A percentile compares a stretch with the other conserved stretches of the same genome.
These are phyloP conservation scores for Candoia aspera DNA, from an alignment of 2,113 vertebrate genomes.

Conservation along the genomic window DNA sequence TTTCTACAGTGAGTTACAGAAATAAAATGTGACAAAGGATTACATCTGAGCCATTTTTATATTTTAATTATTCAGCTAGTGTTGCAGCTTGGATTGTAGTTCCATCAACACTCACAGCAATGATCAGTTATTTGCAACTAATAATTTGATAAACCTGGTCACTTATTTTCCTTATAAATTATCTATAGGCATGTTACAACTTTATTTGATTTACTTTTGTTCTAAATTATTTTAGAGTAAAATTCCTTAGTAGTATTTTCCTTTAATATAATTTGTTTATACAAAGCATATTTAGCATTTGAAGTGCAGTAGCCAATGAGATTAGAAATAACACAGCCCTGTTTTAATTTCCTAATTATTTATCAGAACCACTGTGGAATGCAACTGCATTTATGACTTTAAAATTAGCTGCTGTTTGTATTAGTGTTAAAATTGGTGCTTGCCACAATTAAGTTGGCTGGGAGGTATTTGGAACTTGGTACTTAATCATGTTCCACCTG, in stretches of 20 bases:
- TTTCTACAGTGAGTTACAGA: slow-evolving; percentile 58
- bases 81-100: slow-evolving; percentile 41
- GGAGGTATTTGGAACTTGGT: neutral
- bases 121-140: slow-evolving; percentile 26
- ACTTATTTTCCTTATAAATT: slow-evolving; percentile 42
- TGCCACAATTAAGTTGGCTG: neutral
- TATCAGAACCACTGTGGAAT: slow-evolving; percentile 6
- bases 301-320: slow-evolving; percentile 29
- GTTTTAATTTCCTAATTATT: slow-evolving; percentile 46
- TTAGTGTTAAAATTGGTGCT: neutral
- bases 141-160: slow-evolving; percentile 66
- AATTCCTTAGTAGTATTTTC: slow-evolving; percentile 62
- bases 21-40: slow-evolving; percentile 54
- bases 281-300: slow-evolving; percentile 35
- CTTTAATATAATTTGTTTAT: slow-evolving; percentile 50
- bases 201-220: slow-evolving; percentile 62
- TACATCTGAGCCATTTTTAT: slow-evolving; percentile 59
- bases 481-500: neutral
- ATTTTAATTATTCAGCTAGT: slow-evolving; percentile 58
- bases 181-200: slow-evolving; percentile 58
- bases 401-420: neutral
- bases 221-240: slow-evolving; percentile 58
- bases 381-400: slow-evolving; percentile 13
- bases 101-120: slow-evolving; percentile 45
- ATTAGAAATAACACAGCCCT: slow-evolving; percentile 51